Percentiles rank a stretch among this genome's conserved stretches.
phyloP scores from a whole-genome alignment of 2,888 invertebrate genomes.

The Cataglyphis albicans region DNA sequence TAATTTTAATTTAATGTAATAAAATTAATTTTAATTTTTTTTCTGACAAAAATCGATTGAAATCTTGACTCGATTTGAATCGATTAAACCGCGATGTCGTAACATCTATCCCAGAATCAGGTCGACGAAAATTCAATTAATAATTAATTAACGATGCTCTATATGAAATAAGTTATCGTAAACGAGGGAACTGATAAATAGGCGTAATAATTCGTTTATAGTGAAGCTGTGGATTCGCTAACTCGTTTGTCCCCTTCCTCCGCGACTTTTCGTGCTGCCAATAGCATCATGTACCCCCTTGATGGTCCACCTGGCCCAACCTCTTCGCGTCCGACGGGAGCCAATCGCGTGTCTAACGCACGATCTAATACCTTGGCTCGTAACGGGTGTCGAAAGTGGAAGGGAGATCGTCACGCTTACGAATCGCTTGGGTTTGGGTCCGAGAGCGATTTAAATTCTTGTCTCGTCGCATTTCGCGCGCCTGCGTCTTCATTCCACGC shows the following conservation, averaged over 20 bases:
- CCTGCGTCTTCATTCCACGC: neutral
- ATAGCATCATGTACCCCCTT: conserved; percentile 75
- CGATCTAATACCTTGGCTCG: conserved; percentile 81
- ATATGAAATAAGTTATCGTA: neutral
- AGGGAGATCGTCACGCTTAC: conserved; percentile 63
- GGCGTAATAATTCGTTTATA: conserved; percentile 48
- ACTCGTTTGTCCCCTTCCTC: conserved; percentile 65
- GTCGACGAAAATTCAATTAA: conserved; percentile 1
- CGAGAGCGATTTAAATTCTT: conserved; percentile 20
- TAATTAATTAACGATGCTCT: conserved; percentile 11
- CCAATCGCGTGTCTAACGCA: conserved; percentile 84
- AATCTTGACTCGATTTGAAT: neutral
- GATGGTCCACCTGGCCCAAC: conserved; percentile 82
- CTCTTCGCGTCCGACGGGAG: conserved; percentile 80
- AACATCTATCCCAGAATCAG: neutral
- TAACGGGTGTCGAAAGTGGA: conserved; percentile 77
- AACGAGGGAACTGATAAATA: conserved; percentile 18
- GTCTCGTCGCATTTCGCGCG: conserved; percentile 25
- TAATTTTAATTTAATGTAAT: too few species aligned
- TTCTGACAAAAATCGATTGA: neutral
- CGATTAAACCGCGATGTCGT: neutral
- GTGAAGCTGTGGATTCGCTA: conserved; percentile 49
- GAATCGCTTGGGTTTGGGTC: conserved; percentile 15
- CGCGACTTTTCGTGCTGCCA: conserved; percentile 69
- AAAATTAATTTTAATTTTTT: too few species aligned